Conservation (phyloP, 2,797 vertebrate genomes). For the Margarornis squamiger region DNA sequence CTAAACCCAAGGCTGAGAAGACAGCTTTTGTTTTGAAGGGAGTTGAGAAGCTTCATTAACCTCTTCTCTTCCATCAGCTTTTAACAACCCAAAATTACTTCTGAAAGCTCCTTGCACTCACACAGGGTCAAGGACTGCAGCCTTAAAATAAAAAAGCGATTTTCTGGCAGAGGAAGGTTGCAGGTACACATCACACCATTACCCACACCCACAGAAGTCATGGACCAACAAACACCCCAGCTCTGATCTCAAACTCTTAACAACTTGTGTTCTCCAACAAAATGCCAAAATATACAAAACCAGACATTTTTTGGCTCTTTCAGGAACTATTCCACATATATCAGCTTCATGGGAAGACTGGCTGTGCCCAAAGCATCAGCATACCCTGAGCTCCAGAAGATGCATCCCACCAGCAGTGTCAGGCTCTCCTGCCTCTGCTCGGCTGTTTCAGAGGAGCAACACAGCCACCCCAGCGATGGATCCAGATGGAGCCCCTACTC, state of each 20-base stretch:
- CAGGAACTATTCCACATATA: background rate
- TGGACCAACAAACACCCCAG: background rate
- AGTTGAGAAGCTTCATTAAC: slow-evolving; percentile 67
- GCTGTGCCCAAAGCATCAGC: background rate
- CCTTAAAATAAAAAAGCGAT: slow-evolving; percentile 47
- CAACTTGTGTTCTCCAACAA: background rate
- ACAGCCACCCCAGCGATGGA: fast-evolving
- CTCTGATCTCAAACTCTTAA: background rate
- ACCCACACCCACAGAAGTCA: background rate
- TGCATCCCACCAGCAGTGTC: fast-evolving
- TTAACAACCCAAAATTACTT: slow-evolving; percentile 26
- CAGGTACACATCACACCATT: slow-evolving; percentile 46
- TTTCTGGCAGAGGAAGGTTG: background rate
- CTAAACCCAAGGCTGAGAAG: slow-evolving; percentile 56
- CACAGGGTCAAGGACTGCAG: slow-evolving; percentile 45
- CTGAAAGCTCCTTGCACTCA: slow-evolving; percentile 33
- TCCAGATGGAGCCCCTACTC: background rate
- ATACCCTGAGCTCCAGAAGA: background rate
- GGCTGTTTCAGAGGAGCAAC: fast-evolving
- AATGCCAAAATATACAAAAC: background rate
- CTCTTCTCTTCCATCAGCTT: slow-evolving; percentile 43
- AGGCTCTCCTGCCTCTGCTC: fast-evolving
- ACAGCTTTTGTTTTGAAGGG: slow-evolving; percentile 53
- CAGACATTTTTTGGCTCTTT: background rate
- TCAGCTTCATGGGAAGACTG: background rate